phyloP scores from a whole-genome alignment of 1,140 invertebrate genomes.

The Hypsibius dujardini region DNA sequence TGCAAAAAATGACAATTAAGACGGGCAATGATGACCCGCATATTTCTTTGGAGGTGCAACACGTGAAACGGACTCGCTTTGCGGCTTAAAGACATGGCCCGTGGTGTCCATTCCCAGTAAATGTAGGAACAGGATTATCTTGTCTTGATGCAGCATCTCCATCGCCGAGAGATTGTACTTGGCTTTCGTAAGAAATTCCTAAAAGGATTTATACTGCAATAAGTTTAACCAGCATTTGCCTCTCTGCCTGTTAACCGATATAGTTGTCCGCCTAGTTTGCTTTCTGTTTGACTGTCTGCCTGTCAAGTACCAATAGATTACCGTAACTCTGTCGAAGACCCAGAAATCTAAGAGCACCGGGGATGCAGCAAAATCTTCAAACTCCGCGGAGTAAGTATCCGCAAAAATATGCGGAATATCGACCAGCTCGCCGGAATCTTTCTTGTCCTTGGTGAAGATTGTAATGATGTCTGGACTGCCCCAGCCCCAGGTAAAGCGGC shows the following conservation, averaged over 20 bases:
- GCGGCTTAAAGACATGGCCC: slow-evolving; percentile 82
- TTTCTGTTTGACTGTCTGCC: neutral
- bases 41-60: too few species aligned
- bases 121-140: slow-evolving; percentile 75
- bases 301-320: slow-evolving; percentile 23
- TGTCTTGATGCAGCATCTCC: slow-evolving; percentile 39
- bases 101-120: slow-evolving; percentile 80
- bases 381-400: slow-evolving; percentile 44
- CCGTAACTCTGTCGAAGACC: slow-evolving; percentile 67
- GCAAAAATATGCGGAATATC: slow-evolving; percentile 38
- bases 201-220: slow-evolving; percentile 23
- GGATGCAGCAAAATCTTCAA: slow-evolving; percentile 57
- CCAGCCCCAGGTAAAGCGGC: slow-evolving; percentile 57
- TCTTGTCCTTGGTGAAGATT: slow-evolving; percentile 60
- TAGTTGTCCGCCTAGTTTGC: neutral
- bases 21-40: too few species aligned
- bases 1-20: too few species aligned
- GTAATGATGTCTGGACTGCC: slow-evolving; percentile 85
- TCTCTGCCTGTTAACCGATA: too few species aligned
- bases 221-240: too few species aligned
- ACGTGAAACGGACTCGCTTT: too few species aligned
- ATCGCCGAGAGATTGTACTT: slow-evolving; percentile 34
- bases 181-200: slow-evolving; percentile 46
- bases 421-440: slow-evolving; percentile 18
- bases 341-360: slow-evolving; percentile 55